Percentiles rank a stretch among this genome's conserved stretches.
Conservation (phyloP, 2,113 vertebrate genomes). For the Gavialis gangeticus region DNA sequence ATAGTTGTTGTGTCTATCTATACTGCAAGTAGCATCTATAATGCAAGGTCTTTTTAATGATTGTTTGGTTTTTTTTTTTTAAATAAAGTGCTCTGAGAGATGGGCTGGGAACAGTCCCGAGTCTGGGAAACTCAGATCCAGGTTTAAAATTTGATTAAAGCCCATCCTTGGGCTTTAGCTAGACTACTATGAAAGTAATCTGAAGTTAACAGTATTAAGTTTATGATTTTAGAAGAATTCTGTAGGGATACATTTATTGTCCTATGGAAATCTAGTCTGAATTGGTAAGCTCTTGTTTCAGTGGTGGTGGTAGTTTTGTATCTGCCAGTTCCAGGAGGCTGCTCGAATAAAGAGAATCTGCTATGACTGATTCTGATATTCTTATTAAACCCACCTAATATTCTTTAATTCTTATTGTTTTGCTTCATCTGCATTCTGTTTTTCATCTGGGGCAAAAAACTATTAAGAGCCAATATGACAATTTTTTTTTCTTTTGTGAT, state of each 20-base stretch:
- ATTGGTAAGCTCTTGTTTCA: neutral
- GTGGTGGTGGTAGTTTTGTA: neutral
- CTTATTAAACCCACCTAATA: neutral
- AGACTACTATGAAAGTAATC: neutral
- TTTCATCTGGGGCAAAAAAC: neutral
- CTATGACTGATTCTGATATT: too few species aligned
- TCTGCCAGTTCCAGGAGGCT: neutral
- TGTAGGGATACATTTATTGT: neutral
- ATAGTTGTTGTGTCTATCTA: too few species aligned
- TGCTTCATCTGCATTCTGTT: neutral
- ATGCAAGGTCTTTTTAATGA: neutral
- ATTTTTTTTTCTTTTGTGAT: too few species aligned
- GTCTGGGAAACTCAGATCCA: neutral
- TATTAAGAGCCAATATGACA: neutral
- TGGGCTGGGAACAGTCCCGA: neutral
- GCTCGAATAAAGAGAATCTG: neutral
- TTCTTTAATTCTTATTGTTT: neutral
- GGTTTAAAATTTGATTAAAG: neutral
- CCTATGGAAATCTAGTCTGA: neutral
- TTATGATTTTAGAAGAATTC: neutral
- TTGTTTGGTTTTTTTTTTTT: neutral
- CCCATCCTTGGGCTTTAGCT: neutral
- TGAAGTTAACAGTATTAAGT: neutral
- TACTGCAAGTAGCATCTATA: neutral
- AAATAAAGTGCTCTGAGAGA: neutral